Evolutionary conservation across 2,113 vertebrate species (phyloP).

Genomic region (Oophaga pumilio): DNA sequence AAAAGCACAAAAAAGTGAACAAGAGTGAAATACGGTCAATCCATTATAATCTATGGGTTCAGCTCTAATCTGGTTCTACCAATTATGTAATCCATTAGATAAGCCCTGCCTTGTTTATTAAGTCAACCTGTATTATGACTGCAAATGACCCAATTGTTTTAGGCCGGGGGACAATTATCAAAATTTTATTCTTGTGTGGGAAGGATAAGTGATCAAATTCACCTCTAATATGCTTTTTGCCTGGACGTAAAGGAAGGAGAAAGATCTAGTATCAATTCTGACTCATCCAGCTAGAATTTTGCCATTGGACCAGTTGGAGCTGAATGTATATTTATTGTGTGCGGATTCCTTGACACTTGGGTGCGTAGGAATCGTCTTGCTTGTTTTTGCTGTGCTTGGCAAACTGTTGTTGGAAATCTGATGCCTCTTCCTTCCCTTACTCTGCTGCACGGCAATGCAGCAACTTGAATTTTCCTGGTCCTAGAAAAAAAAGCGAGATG

Average conservation of each 20-base stretch:
- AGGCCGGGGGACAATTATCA: background rate
- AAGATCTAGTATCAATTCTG: background rate
- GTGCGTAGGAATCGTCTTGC: background rate
- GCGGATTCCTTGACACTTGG: background rate
- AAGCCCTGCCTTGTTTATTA: conserved; percentile 1
- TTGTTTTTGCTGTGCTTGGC: background rate
- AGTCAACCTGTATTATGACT: background rate
- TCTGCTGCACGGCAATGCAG: background rate
- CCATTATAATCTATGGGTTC: conserved; percentile 2
- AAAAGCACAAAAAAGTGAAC: too few relatives aligned
- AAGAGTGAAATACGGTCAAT: background rate
- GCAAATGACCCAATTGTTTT: background rate
- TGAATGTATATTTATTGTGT: background rate
- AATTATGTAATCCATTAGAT: background rate
- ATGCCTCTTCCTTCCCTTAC: background rate
- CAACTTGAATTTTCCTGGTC: background rate
- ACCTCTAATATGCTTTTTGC: background rate
- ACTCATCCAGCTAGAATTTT: background rate
- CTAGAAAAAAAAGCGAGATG: too few relatives aligned
- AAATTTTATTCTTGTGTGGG: background rate
- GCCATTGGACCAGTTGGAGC: background rate
- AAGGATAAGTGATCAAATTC: background rate
- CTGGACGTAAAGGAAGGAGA: background rate
- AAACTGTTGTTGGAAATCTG: background rate
- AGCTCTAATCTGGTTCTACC: background rate